Base-by-base conservation (phyloP, 2,797 vertebrate genomes). In the Chaunax sp. region DNA sequence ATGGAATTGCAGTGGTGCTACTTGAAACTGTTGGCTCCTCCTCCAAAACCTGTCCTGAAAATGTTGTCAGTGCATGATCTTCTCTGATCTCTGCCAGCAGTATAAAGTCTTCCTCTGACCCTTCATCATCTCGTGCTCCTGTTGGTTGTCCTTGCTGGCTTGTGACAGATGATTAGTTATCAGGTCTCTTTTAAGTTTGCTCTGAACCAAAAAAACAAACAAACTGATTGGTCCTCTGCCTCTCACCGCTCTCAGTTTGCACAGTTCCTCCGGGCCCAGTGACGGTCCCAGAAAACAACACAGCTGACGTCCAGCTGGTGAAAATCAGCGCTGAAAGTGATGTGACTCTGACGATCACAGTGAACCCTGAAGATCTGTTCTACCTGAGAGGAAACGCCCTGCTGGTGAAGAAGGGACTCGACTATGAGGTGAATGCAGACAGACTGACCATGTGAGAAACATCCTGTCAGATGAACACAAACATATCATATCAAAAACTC, bases 281-380 rank as follows among this genome's bases (percentile, higher is more conserved):
- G 40, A 46, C 73, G 0, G 76, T 95, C 41, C 45, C 85, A 15
- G 94, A 95, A 44, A 94, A 94, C 85, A 93, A 83, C 90, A 92
- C 92, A 0, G 89, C 76, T 0, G 92, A 93, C 28, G 51, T 88
- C 3, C 68, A 88, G 64, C 78, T 95, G 70, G 91, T 85, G 3
- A 88, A 78, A 19, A 90, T 95, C 70, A 79, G 40, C 80, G 83
- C 87, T n/a, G 49, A 41, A 9, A 54, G 62, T 1, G 91, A 92
- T 18, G 92, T 93, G 20, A 82, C 64, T 0, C 85, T 95, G 59
- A 90, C 56, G 0, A 51, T 94, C 6, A 58, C 71, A 0, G 85
- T 89, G 62, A 94, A 94, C 73, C 93, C 93, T 2, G 89, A 90
- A 4, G 89, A 93, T 19, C 72, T 91, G 15, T 95, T 95, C 55